A percentile compares a stretch with the other conserved stretches of the same genome.
Conservation (phyloP, 2,888 invertebrate species). For the Blera fallax region DNA sequence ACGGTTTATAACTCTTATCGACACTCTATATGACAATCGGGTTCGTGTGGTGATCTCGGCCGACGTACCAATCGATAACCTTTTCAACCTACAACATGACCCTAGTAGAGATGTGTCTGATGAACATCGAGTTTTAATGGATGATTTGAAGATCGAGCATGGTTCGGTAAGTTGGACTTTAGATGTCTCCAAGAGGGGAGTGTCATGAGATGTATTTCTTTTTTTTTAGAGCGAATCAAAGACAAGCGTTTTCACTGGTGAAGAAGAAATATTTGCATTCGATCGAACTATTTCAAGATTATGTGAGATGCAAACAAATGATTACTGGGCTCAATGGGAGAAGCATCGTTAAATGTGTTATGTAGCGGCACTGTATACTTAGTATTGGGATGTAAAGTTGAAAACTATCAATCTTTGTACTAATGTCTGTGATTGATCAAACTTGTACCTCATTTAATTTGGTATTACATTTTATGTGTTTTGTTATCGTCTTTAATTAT, state of each 20-base stretch:
- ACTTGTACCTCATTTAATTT: conserved; percentile 20
- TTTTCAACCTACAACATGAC: conserved; percentile 84
- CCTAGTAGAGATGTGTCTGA: conserved; percentile 85
- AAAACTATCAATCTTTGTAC: neutral
- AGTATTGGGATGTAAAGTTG: conserved; percentile 6
- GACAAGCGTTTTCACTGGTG: conserved; percentile 97
- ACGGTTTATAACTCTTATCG: conserved; percentile 97
- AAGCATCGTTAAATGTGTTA: conserved; percentile 79
- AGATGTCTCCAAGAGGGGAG: neutral
- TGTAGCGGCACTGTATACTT: conserved; percentile 42
- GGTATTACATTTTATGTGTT: conserved; percentile 26
- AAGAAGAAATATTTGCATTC: conserved; percentile 98
- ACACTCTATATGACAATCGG: conserved; percentile 97
- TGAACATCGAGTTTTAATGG: conserved; percentile 94
- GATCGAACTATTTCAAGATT: conserved; percentile 96
- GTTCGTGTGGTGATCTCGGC: conserved; percentile 94
- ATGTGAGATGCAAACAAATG: conserved; percentile 96
- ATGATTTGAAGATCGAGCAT: conserved; percentile 93
- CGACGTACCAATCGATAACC: conserved; percentile 87
- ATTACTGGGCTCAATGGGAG: conserved; percentile 95
- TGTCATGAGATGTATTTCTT: conserved; percentile 16
- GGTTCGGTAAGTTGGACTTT: conserved; percentile 84
- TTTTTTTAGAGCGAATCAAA: conserved; percentile 86
- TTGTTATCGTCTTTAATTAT: neutral
- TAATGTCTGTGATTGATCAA: too few relatives aligned